Base-by-base conservation (phyloP, 2,113 vertebrate species). In the Pantherophis guttatus region DNA sequence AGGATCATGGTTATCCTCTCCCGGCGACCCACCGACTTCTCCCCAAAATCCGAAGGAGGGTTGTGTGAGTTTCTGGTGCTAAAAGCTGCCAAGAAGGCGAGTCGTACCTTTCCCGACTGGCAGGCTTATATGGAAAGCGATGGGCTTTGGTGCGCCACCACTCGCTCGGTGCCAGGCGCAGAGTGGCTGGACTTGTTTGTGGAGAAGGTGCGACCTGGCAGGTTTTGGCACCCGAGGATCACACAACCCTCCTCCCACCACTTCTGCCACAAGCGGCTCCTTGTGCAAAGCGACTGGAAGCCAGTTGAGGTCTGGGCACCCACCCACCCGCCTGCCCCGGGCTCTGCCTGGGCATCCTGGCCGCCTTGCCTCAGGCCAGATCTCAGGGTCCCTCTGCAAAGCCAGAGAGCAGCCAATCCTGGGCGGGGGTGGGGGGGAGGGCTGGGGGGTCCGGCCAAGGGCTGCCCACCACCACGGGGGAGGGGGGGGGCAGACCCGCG, bases 11-110 rank as follows among this genome's bases (percentile, higher is more conserved):
- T 10, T 62, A 26, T 26, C 24, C 24, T 26, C 29, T 10, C 5
- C n/a, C 2, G 2, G 2, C 29, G 0, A 12, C 5, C 62, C 62
- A 65, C 62, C 62, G 0, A 26, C 12, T 15, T 12, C 29, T 1
- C 65, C 65, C 13, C 5, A 33, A 75, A 75, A 33, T n/a, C 65
- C n/a, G 0, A 17, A 75, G n/a, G n/a, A 13, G 26, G 26, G 11
- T 12, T 5, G 62, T 29, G 62, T 5, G 5, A n/a, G 62, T 65
- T 65, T 65, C 26, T 13, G 62, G 62, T 13, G 11, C 26, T 10
- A 29, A 62, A 4, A 62, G 9, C 26, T 29, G 24, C 26, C 62
- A 70, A n/a, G 65, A 11, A 70, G 65, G 65, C 12, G 0, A 70
- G 70, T n/a, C 4, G 62, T 24, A 7, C 65, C 15, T 75, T 17